phyloP scores from a whole-genome alignment of 1,140 invertebrate species.

The Coelopa frigida region DNA sequence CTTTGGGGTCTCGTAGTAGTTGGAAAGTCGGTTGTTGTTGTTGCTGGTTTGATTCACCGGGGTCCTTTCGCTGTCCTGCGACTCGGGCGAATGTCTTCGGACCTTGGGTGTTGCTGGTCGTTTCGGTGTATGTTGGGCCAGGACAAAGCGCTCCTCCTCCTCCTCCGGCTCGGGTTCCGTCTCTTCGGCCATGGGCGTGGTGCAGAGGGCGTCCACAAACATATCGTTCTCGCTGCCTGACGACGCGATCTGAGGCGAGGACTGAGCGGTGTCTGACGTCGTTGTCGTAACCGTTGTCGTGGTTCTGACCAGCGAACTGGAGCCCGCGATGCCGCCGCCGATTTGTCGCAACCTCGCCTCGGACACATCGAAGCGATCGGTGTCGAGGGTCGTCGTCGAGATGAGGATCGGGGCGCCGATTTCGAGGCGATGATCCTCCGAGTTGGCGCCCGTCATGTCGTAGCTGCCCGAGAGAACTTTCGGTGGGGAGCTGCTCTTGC shows the following conservation, averaged over 20 bases:
- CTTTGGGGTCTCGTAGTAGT: slow-evolving; percentile 7
- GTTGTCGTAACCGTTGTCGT: slow-evolving; percentile 21
- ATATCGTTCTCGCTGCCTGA: slow-evolving; percentile 36
- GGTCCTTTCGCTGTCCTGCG: slow-evolving; percentile 1
- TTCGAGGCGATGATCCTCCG: slow-evolving; percentile 39
- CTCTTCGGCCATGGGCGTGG: slow-evolving; percentile 17
- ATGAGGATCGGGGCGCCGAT: slow-evolving; percentile 42
- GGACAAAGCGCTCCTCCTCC: slow-evolving; percentile 10
- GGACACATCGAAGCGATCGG: slow-evolving; percentile 37
- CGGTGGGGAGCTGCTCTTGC: slow-evolving; percentile 20
- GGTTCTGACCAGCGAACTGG: slow-evolving; percentile 23
- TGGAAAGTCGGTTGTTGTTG: too few species aligned
- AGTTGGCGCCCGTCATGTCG: slow-evolving; percentile 40
- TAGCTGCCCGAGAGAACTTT: slow-evolving; percentile 36
- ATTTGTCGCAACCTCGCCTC: slow-evolving; percentile 34
- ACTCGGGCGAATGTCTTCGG: background rate
- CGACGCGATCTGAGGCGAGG: slow-evolving; percentile 10
- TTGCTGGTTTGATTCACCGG: slow-evolving; percentile 8
- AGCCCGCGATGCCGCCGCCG: slow-evolving; percentile 35
- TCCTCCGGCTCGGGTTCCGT: background rate
- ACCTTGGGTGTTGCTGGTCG: too few species aligned
- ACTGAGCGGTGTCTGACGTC: background rate
- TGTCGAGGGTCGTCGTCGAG: slow-evolving; percentile 40
- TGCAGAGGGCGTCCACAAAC: slow-evolving; percentile 29
- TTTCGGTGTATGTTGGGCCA: background rate